phyloP scores from a whole-genome alignment of 2,113 vertebrate species.

The Thomomys bottae region DNA sequence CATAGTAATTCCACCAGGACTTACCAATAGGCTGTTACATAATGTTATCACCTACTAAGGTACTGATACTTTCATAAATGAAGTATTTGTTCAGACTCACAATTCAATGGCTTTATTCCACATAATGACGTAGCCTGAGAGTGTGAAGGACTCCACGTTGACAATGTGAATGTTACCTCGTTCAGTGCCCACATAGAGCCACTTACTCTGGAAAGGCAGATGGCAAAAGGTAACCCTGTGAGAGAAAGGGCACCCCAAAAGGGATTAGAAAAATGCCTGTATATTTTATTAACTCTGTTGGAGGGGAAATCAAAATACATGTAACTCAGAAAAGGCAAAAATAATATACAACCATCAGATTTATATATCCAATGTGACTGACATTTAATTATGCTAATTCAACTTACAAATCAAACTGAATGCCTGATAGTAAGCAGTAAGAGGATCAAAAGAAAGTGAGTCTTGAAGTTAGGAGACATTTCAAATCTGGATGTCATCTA shows the following conservation, averaged over 20 bases:
- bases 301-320: neutral
- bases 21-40: neutral
- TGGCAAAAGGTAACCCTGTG: slow-evolving; percentile 98
- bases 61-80: slow-evolving; percentile 44
- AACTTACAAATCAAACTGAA: slow-evolving; percentile 29
- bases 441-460: neutral
- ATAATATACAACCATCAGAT: neutral
- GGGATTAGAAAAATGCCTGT: neutral
- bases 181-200: slow-evolving; percentile 98
- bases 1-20: slow-evolving; percentile 16
- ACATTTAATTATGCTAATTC: slow-evolving; percentile 30
- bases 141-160: slow-evolving; percentile 99
- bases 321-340: neutral
- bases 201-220: slow-evolving; percentile 99
- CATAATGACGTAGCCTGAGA: slow-evolving; percentile 99
- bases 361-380: neutral
- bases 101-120: slow-evolving; percentile 99
- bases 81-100: slow-evolving; percentile 88
- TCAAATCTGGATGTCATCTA: neutral
- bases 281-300: neutral
- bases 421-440: neutral
- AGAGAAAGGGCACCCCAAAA: slow-evolving; percentile 74
- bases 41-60: neutral
- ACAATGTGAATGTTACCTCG: slow-evolving; percentile 99
- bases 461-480: neutral